Base-by-base conservation (phyloP, 2,888 invertebrate genomes). In the Oasisia sp. region DNA sequence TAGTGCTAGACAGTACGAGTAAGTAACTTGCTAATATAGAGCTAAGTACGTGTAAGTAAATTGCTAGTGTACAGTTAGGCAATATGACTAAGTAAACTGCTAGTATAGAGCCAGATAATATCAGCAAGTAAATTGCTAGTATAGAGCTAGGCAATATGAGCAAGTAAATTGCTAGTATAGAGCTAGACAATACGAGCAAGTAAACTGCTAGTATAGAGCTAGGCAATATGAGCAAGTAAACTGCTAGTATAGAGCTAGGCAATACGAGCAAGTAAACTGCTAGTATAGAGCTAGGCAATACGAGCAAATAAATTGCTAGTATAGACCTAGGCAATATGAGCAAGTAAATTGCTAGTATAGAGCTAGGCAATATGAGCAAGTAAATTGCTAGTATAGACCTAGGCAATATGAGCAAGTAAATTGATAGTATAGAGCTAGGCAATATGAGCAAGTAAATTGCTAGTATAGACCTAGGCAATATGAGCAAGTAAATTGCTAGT, bases 171-270 rank as follows among this genome's bases (percentile, higher is more conserved):
- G n/a, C 74, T 74, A 27, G 74, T 74, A 74, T 74, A 74, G 74
- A 74, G 74, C 74, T 74, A 74, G 74, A 74, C 74, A 7, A 19
- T 19, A 7, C 27, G n/a, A 74, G 74, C 27, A 74, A 74, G 74
- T 74, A 14, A 19, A 14, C 7, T 56, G 14, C 56, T 56, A 38
- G 38, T 38, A 38, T 38, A 38, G 38, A 38, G 38, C 38, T 38
- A 38, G 38, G 4, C 38, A n/a, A n/a, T n/a, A n/a, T n/a, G n/a
- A n/a, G n/a, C n/a, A n/a, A n/a, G n/a, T n/a, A n/a, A n/a, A n/a
- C n/a, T n/a, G n/a, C 74, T 74, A 27, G 74, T 74, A 74, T 74
- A 74, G 74, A 74, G 74, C 74, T 74, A 74, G 74, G 27, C 74
- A 7, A 19, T 19, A 7, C 27, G n/a, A 74, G 74, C 27, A 74